Conservation (phyloP, 2,888 invertebrate genomes). For the Axea sp. region DNA sequence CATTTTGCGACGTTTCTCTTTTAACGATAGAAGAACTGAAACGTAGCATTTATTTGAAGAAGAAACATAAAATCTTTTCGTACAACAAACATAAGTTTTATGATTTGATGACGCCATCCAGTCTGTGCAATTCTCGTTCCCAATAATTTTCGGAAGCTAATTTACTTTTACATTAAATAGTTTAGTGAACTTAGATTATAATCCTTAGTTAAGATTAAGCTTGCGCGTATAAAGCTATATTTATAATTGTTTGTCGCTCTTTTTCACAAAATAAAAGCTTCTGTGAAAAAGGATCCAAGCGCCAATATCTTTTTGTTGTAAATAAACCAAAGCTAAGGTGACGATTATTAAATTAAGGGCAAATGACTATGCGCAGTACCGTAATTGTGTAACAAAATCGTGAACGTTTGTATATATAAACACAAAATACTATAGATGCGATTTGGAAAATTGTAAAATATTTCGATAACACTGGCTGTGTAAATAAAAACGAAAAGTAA, state of each 20-base stretch:
- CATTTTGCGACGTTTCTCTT: conserved; percentile 26
- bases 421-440: not conserved
- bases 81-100: conserved; percentile 1
- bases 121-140: conserved; percentile 40
- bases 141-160: conserved; percentile 25
- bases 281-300: not conserved
- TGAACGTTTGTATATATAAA: conserved; percentile 3
- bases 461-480: conserved; percentile 33
- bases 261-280: conserved; percentile 1
- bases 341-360: conserved; percentile 5
- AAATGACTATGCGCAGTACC: conserved; percentile 19
- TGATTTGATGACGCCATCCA: conserved; percentile 15
- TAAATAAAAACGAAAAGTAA: conserved; percentile 26
- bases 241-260: conserved; percentile 6
- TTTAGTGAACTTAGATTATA: conserved; percentile 9
- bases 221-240: conserved; percentile 5
- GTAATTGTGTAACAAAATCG: conserved; percentile 6
- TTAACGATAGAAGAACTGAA: conserved; percentile 1
- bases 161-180: conserved; percentile 10
- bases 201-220: conserved; percentile 1
- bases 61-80: not conserved
- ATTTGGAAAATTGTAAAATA: not conserved
- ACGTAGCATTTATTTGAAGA: conserved; percentile 23
- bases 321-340: conserved; percentile 39
- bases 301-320: conserved; percentile 28